Evolutionary conservation across 2,113 vertebrate species (phyloP).

Genomic region (Mola mola): DNA sequence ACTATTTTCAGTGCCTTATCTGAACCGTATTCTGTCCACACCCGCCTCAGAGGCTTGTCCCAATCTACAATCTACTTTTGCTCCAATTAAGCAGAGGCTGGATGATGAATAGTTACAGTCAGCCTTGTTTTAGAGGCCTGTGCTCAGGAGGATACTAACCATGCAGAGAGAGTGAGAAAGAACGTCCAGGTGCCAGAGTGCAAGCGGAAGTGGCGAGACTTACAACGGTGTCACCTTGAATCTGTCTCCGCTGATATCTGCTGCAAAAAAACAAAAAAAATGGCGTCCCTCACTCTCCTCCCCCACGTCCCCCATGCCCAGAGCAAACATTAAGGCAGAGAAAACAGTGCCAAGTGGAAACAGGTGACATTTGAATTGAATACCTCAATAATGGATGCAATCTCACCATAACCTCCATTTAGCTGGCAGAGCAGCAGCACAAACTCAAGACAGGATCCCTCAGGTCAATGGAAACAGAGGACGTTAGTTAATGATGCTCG

Average conservation of each 20-base stretch:
- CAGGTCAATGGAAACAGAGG: conserved; percentile 76
- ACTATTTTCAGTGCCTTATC: conserved; percentile 53
- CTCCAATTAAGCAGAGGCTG: conserved; percentile 67
- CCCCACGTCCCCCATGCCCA: conserved; percentile 29
- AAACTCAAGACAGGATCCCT: conserved; percentile 68
- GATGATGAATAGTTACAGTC: conserved; percentile 81
- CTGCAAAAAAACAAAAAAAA: conserved; percentile 13
- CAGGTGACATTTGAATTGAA: conserved; percentile 84
- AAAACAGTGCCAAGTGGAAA: conserved; percentile 76
- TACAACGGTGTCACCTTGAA: conserved; percentile 79
- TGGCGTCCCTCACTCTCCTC: background rate
- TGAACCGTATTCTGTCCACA: conserved; percentile 52
- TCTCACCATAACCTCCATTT: conserved; percentile 80
- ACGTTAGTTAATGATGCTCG: conserved; percentile 74
- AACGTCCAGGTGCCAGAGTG: conserved; percentile 58
- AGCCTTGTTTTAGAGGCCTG: conserved; percentile 77
- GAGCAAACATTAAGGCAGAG: conserved; percentile 73
- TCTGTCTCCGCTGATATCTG: conserved; percentile 62
- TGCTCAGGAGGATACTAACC: conserved; percentile 79
- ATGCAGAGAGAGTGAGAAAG: conserved; percentile 50
- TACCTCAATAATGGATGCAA: conserved; percentile 80
- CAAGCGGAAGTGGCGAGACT: conserved; percentile 74
- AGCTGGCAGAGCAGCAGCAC: conserved; percentile 71
- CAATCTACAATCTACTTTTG: conserved; percentile 56
- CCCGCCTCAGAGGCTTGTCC: conserved; percentile 48